Base-by-base conservation (phyloP, 2,113 vertebrate species). In the Sporophila hypoxantha region DNA sequence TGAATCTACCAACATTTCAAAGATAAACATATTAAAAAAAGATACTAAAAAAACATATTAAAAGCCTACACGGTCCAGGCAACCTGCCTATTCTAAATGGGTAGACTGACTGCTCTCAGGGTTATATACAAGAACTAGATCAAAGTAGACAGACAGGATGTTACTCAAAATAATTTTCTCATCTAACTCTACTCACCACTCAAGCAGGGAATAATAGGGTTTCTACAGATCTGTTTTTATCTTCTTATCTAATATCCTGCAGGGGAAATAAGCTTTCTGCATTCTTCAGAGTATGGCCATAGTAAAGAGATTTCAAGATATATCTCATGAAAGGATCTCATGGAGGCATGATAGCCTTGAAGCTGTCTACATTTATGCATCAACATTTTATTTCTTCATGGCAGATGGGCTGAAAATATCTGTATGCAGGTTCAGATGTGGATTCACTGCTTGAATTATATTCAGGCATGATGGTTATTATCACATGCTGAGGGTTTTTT, bases 401-500 rank as follows among this genome's bases (percentile, higher is more conserved):
- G n/a, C 55, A 73, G 50, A 82, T 32, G 22, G 44, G 12, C 15
- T 50, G 18, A 26, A 59, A 82, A 60, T 18, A 71, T 29, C 39
- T 52, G 10, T 42, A 25, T 34, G n/a, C 27, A 46, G 17, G 27
- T 64, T 78, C 67, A 73, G 26, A 42, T 67, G 32, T 10, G 10
- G 41, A 60, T 68, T 71, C n/a, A 32, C 27, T 78, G 55, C 57
- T 62, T 60, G 49, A 66, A 52, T 75, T 70, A 59, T 7, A 75
- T 22, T 75, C 32, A 36, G 14, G 29, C 19, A 73, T 6, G 3
- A 46, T 18, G 12, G 34, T 52, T 82, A 49, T 47, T 47, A 30
- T 39, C 32, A 47, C 6, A 8, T 4, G 25, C 34, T 57, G 34
- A 0, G 0, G 3, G 57, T n/a, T n/a, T 32, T 37, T 26, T 30